Base-by-base conservation (phyloP, 2,888 invertebrate species). In the Agriopis marginaria region DNA sequence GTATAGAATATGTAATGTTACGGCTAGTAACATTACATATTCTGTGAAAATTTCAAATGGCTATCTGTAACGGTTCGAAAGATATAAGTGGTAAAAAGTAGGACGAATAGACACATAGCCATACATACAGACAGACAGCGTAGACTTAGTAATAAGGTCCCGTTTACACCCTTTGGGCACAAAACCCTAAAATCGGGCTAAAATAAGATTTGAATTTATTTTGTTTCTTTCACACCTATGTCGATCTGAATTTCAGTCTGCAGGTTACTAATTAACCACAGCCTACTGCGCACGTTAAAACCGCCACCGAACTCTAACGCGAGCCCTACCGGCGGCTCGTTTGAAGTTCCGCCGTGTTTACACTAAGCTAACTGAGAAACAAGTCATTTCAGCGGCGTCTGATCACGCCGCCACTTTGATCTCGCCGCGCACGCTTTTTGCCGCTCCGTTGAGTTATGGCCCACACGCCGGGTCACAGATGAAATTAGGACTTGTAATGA, bases 321-420 rank as follows among this genome's bases (percentile, higher is more conserved):
- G 32, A 10, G 58, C 55, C 73, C 78, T 75, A 75, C 7, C 7
- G 39, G 12, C 39, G 93, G 91, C 83, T 70, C 82, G 86, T 94
- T 94, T 93, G 93, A 94, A 88, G 91, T 87, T 82, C 83, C 91
- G 88, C 84, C 82, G 80, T 93, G 94, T 93, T 93, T 93, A 91
- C 93, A 91, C 91, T 91, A 89, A 89, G 89, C 91, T 89, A 89
- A 92, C 92, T 87, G 91, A 84, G 91, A 90, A 91, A 92, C 93
- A 90, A 92, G 92, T 91, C 91, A 89, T 93, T 91, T 90, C 87
- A 84, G 84, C 79, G 83, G 82, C 86, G 86, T 87, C 83, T 86
- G 88, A 78, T 79, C 80, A 72, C 80, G 81, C 85, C 85, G 87
- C 82, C 70, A 71, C 89, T 93, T 93, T 93, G 91, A 93, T 91